phyloP scores from a whole-genome alignment of 1,140 invertebrate species.

The Mya arenaria region DNA sequence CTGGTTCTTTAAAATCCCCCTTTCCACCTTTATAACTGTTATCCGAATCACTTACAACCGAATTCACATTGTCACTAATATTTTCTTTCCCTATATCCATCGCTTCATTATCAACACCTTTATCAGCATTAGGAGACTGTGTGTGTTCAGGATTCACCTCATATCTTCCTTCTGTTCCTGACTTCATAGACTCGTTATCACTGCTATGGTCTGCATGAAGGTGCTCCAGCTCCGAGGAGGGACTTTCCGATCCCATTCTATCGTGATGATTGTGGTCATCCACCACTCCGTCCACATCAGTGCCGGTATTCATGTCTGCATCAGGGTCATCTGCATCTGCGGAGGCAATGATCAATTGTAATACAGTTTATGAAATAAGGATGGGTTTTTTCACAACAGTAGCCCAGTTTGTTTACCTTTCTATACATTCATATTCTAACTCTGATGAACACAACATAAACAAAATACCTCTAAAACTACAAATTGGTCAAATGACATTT shows the following conservation, averaged over 20 bases:
- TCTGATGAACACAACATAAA: too few species aligned
- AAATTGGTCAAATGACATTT: too few species aligned
- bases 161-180: conserved; percentile 31
- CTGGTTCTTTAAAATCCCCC: conserved; percentile 4
- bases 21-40: not conserved
- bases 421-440: too few species aligned
- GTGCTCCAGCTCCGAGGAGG: conserved; percentile 40
- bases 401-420: too few species aligned
- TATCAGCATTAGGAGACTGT: not conserved
- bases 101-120: not conserved
- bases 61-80: not conserved
- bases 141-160: conserved; percentile 32
- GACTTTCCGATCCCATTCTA: conserved; percentile 49
- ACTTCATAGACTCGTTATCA: conserved; percentile 41
- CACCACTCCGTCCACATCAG: conserved; percentile 25
- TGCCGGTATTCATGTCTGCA: conserved; percentile 7
- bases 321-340: not conserved
- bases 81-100: not conserved
- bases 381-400: too few species aligned
- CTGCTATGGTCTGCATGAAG: conserved; percentile 10
- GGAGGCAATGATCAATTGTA: too few species aligned
- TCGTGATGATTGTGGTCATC: conserved; percentile 15
- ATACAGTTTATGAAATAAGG: too few species aligned
- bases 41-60: not conserved
- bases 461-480: too few species aligned